These are phyloP conservation scores for Brachylomia viminalis DNA, from an alignment of 2,888 invertebrate genomes.

Conservation along the genomic window DNA sequence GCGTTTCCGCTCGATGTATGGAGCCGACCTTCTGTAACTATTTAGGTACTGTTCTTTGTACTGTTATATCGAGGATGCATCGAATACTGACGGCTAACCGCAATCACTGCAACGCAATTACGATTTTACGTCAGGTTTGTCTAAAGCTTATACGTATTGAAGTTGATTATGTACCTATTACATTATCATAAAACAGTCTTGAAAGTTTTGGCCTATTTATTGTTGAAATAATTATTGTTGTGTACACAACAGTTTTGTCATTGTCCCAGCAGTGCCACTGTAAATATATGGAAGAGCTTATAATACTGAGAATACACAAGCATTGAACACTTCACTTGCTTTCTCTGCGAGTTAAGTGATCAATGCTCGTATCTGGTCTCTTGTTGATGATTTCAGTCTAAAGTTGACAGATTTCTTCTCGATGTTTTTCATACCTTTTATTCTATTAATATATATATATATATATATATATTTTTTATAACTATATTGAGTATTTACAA, in stretches of 20 bases:
- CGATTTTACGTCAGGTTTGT: not conserved
- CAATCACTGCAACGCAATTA: slow-evolving; percentile 20
- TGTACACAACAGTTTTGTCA: not conserved
- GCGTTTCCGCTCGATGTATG: no score
- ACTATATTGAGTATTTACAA: no score
- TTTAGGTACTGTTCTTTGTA: not conserved
- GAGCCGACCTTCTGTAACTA: not conserved
- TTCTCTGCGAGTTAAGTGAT: not conserved
- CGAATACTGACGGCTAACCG: slow-evolving; percentile 17
- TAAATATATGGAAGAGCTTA: not conserved
- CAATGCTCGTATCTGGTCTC: not conserved
- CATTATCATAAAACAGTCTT: not conserved
- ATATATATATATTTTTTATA: no score
- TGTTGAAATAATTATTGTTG: slow-evolving; percentile 11
- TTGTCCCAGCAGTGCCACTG: not conserved
- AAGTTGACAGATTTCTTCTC: not conserved
- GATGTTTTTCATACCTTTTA: not conserved
- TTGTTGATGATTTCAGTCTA: not conserved
- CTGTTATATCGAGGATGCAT: slow-evolving; percentile 29
- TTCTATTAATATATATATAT: no score
- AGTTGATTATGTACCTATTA: not conserved
- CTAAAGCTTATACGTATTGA: not conserved
- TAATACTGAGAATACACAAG: not conserved
- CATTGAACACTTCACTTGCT: not conserved
- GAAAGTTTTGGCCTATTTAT: not conserved